A percentile compares a stretch with the other conserved stretches of the same genome.
Evolutionary conservation across 2,888 invertebrate species (phyloP).

Genomic region (Tenthredo scrophulariae): DNA sequence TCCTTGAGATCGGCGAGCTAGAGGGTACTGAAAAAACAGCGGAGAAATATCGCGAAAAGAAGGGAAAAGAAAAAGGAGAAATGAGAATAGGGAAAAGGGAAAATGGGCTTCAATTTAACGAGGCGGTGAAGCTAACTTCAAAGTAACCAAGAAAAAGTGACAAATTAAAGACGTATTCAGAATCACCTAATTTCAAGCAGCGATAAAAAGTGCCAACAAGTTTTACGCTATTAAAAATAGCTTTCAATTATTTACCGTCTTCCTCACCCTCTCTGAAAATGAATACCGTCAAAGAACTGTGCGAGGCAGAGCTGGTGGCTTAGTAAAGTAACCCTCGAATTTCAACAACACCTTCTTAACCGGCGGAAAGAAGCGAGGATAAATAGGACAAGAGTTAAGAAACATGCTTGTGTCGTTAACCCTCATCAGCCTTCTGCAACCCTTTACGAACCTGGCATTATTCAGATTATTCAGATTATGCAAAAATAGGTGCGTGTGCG

Average conservation of each 20-base stretch:
- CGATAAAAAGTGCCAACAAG: constrained; percentile 43
- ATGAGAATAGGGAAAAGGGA: not conserved
- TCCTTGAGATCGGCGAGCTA: constrained; percentile 18
- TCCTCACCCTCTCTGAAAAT: constrained; percentile 7
- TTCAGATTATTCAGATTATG: not conserved
- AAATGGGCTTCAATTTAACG: constrained; percentile 50
- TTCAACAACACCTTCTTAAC: constrained; percentile 13
- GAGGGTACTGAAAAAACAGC: constrained; percentile 2
- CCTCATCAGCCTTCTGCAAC: not conserved
- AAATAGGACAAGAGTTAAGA: not conserved
- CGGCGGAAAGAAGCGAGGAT: not conserved
- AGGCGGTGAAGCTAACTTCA: constrained; percentile 50
- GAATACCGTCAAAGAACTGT: constrained; percentile 2
- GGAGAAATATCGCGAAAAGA: not conserved
- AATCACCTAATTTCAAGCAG: constrained; percentile 49
- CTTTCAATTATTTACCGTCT: constrained; percentile 49
- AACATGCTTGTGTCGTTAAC: not conserved
- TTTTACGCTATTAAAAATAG: constrained; percentile 43
- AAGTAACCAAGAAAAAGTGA: constrained; percentile 39
- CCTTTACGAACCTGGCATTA: not conserved
- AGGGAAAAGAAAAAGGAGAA: constrained; percentile 7
- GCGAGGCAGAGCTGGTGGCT: not conserved
- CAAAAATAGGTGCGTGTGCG: not conserved
- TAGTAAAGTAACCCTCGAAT: constrained; percentile 16
- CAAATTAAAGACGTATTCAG: constrained; percentile 50